Percentiles rank a stretch among this genome's conserved stretches.
Conservation (phyloP, 2,888 invertebrate species). For the Eupeodes luniger region DNA sequence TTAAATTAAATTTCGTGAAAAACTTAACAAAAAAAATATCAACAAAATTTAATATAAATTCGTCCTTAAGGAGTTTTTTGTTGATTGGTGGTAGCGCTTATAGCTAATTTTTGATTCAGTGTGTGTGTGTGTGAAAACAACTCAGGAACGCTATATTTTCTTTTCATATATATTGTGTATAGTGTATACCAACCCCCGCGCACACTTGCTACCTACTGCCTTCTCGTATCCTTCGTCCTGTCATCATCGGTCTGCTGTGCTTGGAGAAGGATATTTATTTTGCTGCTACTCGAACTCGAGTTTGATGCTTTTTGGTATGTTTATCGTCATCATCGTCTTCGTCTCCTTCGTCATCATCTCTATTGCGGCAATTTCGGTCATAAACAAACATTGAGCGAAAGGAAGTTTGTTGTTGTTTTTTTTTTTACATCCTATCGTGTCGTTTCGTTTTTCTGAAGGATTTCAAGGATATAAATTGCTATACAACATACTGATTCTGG, state of each 20-base stretch:
- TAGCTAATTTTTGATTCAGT: background rate
- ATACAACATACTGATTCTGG: constrained; percentile 16
- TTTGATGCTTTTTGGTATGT: constrained; percentile 55
- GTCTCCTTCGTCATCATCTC: constrained; percentile 55
- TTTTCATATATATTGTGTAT: constrained; percentile 7
- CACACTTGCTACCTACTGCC: background rate
- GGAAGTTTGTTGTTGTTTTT: constrained; percentile 25
- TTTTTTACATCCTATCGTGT: background rate
- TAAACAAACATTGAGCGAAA: constrained; percentile 65
- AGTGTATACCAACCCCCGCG: background rate
- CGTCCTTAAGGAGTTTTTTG: constrained; percentile 37
- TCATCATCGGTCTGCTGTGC: constrained; percentile 21
- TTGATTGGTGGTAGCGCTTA: constrained; percentile 19
- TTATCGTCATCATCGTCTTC: constrained; percentile 18
- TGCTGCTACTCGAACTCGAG: constrained; percentile 46
- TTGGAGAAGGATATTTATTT: constrained; percentile 41
- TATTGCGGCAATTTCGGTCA: constrained; percentile 74
- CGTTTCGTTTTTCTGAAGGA: constrained; percentile 50
- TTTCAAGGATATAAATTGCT: constrained; percentile 60
- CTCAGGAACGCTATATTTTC: constrained; percentile 56
- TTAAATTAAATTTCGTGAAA: background rate
- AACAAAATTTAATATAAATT: constrained; percentile 36
- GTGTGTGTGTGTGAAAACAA: constrained; percentile 54
- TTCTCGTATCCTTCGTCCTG: background rate
- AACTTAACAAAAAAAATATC: constrained; percentile 12